Evolutionary conservation across 2,888 invertebrate species (phyloP).

Genomic region (Tortricodes alternella): DNA sequence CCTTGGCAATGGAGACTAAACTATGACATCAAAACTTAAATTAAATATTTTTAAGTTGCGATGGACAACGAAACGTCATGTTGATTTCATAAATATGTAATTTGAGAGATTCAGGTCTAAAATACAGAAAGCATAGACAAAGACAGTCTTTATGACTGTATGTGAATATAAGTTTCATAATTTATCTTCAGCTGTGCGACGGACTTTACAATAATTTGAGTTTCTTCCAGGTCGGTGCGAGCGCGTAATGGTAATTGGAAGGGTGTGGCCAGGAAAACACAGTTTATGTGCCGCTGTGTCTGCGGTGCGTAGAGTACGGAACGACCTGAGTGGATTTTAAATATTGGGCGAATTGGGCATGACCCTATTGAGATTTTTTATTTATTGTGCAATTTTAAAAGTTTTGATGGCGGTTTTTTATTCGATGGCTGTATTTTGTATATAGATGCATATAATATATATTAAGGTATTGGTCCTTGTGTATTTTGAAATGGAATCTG

Average conservation of each 20-base stretch:
- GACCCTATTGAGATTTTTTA: not conserved
- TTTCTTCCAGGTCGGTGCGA: slow-evolving; percentile 61
- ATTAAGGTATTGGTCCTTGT: no score
- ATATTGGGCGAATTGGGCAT: not conserved
- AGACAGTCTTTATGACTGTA: no score
- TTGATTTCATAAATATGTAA: no score
- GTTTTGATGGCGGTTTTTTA: not conserved
- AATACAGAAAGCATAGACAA: no score
- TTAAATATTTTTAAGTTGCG: no score
- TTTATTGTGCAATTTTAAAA: not conserved
- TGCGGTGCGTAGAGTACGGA: slow-evolving; percentile 24
- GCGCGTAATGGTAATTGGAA: slow-evolving; percentile 70
- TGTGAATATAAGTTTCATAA: not conserved
- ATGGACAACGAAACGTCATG: no score
- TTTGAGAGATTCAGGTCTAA: no score
- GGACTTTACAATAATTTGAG: slow-evolving; percentile 60
- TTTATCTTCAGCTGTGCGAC: slow-evolving; percentile 34
- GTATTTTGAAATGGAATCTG: no score
- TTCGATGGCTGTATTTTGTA: not conserved
- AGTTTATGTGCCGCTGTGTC: slow-evolving; percentile 43
- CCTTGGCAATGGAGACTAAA: no score
- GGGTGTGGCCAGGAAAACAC: slow-evolving; percentile 66
- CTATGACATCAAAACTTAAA: no score
- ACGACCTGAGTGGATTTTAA: not conserved
- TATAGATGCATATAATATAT: no score